Evolutionary conservation across 30 jellyfish, hydroid and myxozoan genomes (phyloP), one percentile per base, ranked within the genome.

Genomic region (Chrysaora quinquecirrha): DNA sequence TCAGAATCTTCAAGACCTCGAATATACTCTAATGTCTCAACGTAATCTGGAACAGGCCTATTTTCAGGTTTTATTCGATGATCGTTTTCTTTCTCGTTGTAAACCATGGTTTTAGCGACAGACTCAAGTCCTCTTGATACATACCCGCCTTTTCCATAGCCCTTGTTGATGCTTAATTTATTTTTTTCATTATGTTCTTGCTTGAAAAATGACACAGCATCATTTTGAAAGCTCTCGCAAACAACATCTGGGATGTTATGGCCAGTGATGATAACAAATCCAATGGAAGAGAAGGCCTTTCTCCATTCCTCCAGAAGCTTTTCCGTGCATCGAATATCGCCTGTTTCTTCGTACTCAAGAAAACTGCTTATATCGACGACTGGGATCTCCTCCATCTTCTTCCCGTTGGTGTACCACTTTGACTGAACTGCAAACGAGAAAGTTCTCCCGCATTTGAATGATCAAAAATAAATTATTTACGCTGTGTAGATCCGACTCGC

Each of bases 101-200:
- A 82, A 0, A 82, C 80, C 84, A 67, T 71, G 32, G 92, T 82
- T 29, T 82, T 82, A 0, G 85, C 85, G 6, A 82, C 92, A 35
- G 74, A 75, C 35, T 82, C 92, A 20, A 66, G 54, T 14, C 92
- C 92, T 43, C 60, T 19, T 28, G 76, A 77, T 11, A 82, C 92
- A 38, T 68, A 82, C 20, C 92, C 92, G 7, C 92, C 92, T 60
- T 70, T 71, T 16, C 92, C 92, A 28, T 82, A 82, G 6, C 92
- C 92, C 52, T 32, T 24, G 31, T 82, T 82, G 43, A 69, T 29
- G 38, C 64, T 82, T 9, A 32, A 61, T 7, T 19, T 20, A 10
- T 3, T 10, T 35, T 82, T 82, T 66, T 82, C 82, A 10, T 27
- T 65, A 1, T 34, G 18, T 0, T 33, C 48, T 43, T 63, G 24